A percentile compares a stretch with the other conserved stretches of the same genome.
Evolutionary conservation across 1,140 invertebrate species (phyloP).

Genomic region (Zaprionus davidi): DNA sequence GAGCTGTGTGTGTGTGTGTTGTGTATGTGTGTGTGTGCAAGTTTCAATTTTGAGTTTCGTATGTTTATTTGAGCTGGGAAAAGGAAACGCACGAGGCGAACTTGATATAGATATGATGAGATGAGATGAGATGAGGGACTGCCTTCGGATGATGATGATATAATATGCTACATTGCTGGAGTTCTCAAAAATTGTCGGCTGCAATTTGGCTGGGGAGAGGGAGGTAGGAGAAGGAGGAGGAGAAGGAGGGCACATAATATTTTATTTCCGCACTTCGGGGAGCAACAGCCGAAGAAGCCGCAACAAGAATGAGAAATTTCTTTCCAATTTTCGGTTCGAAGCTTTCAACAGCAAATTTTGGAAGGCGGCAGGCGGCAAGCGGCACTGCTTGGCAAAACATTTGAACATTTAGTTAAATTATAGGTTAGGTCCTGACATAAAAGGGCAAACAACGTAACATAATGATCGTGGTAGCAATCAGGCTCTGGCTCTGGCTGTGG

Average conservation of each 20-base stretch:
- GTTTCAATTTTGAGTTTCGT: conserved; percentile 52
- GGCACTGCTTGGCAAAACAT: conserved; percentile 61
- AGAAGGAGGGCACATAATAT: conserved; percentile 53
- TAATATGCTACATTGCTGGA: conserved; percentile 20
- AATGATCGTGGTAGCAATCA: conserved; percentile 78
- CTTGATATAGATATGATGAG: conserved; percentile 5
- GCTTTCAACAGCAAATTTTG: conserved; percentile 71
- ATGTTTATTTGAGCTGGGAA: conserved; percentile 17
- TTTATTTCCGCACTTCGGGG: conserved; percentile 76
- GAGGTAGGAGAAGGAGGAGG: background rate
- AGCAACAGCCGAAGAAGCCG: conserved; percentile 3
- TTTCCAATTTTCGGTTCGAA: conserved; percentile 67
- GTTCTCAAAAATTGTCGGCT: background rate
- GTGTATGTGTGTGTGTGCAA: conserved; percentile 14
- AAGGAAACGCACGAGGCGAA: background rate
- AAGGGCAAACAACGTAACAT: conserved; percentile 82
- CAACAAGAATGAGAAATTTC: conserved; percentile 61
- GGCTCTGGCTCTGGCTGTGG: conserved; percentile 8
- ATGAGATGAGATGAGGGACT: conserved; percentile 1
- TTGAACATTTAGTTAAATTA: conserved; percentile 83
- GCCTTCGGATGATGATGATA: conserved; percentile 22
- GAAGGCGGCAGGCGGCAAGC: background rate
- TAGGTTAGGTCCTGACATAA: conserved; percentile 80
- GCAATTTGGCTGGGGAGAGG: conserved; percentile 44
- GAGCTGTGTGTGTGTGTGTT: conserved; percentile 1